Base-by-base conservation (phyloP, 2,888 invertebrate genomes). In the Hecatera dysodea region DNA sequence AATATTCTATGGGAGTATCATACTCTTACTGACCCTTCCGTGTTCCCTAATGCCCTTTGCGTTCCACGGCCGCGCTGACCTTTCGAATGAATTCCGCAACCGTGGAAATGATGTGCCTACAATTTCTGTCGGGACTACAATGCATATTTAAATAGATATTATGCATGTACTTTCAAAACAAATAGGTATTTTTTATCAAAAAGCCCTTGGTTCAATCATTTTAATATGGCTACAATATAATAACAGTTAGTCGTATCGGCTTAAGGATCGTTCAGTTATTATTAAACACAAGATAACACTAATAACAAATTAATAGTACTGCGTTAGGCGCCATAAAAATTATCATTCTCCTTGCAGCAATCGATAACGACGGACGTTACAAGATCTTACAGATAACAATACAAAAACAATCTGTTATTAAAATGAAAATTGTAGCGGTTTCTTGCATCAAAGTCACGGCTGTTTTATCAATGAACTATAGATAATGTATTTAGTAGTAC, bases 381-480 rank as follows among this genome's bases (percentile, higher is more conserved):
- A 19, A 33, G 39, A 61, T 75, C 57, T 17, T 19, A n/a, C 9
- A 33, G 57, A 63, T 59, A 63, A 42, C 48, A 44, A 33, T 55
- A 22, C 42, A 65, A 27, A 42, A 57, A 36, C 36, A 36, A 67
- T 61, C 46, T 17, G n/a, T 53, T 53, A 55, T 67, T 62, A 17
- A 57, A 64, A 56, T 33, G 44, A 44, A 19, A 44, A 44, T 24
- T 67, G 22, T 56, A 57, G n/a, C n/a, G 8, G 27, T 24, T 64
- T 62, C 42, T 56, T 33, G 42, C 33, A 15, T 15, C 67, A 46
- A 55, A 67, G 79, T 62, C 48, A 62, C 46, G 52, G 36, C 11
- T 46, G 69, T 67, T 83, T 71, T 83, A 83, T 83, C 82, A 85
- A 85, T 80, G 81, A 79, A 79, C 39, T 36, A 19, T 17, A 82